Percentiles rank a stretch among this genome's conserved stretches.
Conservation (phyloP, 2,797 vertebrate species). For the Neosilurus hyrtlii region DNA sequence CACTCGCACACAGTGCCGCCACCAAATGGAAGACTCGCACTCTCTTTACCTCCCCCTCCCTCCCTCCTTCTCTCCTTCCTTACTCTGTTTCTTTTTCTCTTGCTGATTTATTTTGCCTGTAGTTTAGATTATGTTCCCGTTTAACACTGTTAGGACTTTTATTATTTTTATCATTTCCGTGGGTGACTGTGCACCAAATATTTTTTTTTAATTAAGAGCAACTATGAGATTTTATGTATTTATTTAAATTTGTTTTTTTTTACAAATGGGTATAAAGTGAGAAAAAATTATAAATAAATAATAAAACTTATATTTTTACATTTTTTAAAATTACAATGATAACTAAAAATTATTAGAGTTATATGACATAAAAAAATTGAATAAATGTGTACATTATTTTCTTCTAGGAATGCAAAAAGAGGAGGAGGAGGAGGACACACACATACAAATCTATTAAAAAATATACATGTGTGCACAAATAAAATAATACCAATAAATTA, state of each 20-base stretch:
- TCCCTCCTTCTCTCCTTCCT: slow-evolving; percentile 32
- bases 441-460: neutral
- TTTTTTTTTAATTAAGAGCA: neutral
- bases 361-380: too few relatives aligned
- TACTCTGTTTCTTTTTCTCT: slow-evolving; percentile 59
- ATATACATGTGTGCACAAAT: neutral
- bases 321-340: too few relatives aligned
- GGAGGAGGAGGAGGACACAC: too few relatives aligned
- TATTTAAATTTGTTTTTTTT: neutral
- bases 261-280: neutral
- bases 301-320: too few relatives aligned
- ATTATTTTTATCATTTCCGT: slow-evolving; percentile 11
- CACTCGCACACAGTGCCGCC: slow-evolving; percentile 72
- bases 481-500: slow-evolving; percentile 26
- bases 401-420: neutral
- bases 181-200: too few relatives aligned
- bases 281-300: neutral
- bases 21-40: slow-evolving; percentile 77
- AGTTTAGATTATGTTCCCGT: slow-evolving; percentile 8
- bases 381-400: too few relatives aligned
- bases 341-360: too few relatives aligned
- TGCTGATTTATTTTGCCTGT: neutral
- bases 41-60: slow-evolving; percentile 16
- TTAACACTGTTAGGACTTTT: slow-evolving; percentile 2
- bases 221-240: too few relatives aligned